Base-by-base conservation (phyloP, 2,888 invertebrate species). In the Lypha dubia region DNA sequence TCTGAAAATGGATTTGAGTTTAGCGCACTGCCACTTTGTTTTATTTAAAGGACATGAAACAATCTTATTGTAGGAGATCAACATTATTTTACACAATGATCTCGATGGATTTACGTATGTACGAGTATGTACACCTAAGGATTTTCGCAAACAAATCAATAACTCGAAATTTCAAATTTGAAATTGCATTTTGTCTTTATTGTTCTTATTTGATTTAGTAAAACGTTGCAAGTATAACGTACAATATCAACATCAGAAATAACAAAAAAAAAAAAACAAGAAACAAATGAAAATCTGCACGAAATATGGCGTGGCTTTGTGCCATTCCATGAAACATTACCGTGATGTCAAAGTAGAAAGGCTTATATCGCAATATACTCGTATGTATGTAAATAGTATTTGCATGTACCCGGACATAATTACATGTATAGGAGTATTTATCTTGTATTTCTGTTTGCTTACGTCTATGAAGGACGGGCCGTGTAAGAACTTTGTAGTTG, bases 251-350 rank as follows among this genome's bases (percentile, higher is more conserved):
- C 22, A 44, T n/a, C 11, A 44, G 7, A 20, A 49, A 67, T 32
- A 4, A 46, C 44, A 35, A 46, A 22, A 6, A 56, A 28, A 58
- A 41, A 1, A 56, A 56, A 56, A n/a, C n/a, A n/a, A n/a, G n/a
- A n/a, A 32, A 53, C 9, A 9, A 41, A 60, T 41, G 44, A 51
- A 65, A 73, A 20, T 20, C 28, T 70, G 46, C 86, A 86, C 82
- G 85, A 82, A 65, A 86, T 77, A 74, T 86, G 44, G 85, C 86
- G 84, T 86, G 86, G 82, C 62, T 53, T 15, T 24, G 11, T 20
- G 65, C 85, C 74, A 85, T 86, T 82, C 73, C 44, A 56, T 41
- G 53, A 38, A 71, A 63, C 32, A 70, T 60, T 74, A 32, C 28
- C 28, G 5, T 51, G 56, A 80, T 68, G 67, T 63, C 62, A 79